phyloP scores from a whole-genome alignment of 1,140 invertebrate species.

The Chironomus tepperi region DNA sequence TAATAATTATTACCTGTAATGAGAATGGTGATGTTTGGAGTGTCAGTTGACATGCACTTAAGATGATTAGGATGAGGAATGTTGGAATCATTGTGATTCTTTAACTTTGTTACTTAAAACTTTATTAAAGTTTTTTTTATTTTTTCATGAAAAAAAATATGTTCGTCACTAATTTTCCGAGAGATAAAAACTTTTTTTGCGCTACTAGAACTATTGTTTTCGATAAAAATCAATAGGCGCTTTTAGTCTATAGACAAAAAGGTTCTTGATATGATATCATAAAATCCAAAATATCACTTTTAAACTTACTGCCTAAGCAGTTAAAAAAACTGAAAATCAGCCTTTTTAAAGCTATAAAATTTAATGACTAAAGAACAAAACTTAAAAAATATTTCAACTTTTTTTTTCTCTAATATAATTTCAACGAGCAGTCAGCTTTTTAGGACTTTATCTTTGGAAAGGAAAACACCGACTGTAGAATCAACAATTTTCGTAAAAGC shows the following conservation, averaged over 20 bases:
- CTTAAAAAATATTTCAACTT: neutral
- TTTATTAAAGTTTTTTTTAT: neutral
- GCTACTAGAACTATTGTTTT: neutral
- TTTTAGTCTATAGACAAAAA: neutral
- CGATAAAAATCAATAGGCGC: neutral
- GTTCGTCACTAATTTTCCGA: neutral
- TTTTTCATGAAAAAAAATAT: neutral
- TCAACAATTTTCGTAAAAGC: slow-evolving; percentile 1
- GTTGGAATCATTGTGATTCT: neutral
- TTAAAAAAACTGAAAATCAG: neutral
- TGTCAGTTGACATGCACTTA: slow-evolving; percentile 1
- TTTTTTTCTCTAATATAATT: neutral
- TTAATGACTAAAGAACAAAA: neutral
- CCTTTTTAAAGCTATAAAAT: neutral
- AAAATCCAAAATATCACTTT: neutral
- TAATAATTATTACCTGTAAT: neutral
- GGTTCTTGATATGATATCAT: neutral
- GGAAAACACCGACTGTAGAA: neutral
- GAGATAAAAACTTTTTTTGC: no score
- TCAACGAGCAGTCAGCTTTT: neutral
- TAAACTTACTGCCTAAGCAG: neutral
- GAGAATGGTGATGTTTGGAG: neutral
- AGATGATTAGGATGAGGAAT: neutral
- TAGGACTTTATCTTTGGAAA: neutral
- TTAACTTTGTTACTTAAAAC: neutral